phyloP scores from a whole-genome alignment of 2,888 invertebrate genomes.

The Pinctada fucata region DNA sequence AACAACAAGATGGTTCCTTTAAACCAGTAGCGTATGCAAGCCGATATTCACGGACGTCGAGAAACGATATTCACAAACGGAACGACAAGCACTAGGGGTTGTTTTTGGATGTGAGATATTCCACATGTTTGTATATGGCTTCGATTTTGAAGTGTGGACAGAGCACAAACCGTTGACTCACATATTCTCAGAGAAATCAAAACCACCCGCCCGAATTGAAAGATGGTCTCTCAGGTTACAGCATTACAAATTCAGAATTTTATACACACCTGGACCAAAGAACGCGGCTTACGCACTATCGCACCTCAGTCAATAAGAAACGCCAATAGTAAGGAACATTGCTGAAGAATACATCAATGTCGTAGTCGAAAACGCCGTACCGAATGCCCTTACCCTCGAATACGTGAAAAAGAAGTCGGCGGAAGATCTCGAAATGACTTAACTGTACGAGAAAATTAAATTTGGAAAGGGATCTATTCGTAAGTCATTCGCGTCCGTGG shows the following conservation, averaged over 20 bases:
- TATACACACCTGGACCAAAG: not conserved
- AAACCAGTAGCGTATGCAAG: not conserved
- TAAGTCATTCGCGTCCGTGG: not conserved
- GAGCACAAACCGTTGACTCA: constrained; percentile 37
- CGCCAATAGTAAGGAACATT: not conserved
- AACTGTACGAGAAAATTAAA: not conserved
- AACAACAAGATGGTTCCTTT: constrained; percentile 20
- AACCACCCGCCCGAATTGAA: constrained; percentile 39
- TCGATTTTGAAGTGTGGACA: constrained; percentile 1
- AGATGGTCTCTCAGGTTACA: constrained; percentile 32
- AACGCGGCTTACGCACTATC: not conserved
- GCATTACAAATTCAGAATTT: constrained; percentile 22
- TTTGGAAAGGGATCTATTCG: not conserved
- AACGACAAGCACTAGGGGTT: too few relatives aligned
- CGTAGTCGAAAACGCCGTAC: not conserved
- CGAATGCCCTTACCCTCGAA: not conserved
- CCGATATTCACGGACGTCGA: constrained; percentile 12
- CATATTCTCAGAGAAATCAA: constrained; percentile 34
- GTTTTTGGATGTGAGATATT: constrained; percentile 13
- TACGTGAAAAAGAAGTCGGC: not conserved
- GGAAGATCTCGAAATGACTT: not conserved
- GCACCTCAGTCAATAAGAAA: not conserved
- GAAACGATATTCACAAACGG: too few relatives aligned
- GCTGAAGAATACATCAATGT: not conserved
- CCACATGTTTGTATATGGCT: not conserved